Conservation (phyloP, 2,888 invertebrate species). For the Alloplasta piceator region DNA sequence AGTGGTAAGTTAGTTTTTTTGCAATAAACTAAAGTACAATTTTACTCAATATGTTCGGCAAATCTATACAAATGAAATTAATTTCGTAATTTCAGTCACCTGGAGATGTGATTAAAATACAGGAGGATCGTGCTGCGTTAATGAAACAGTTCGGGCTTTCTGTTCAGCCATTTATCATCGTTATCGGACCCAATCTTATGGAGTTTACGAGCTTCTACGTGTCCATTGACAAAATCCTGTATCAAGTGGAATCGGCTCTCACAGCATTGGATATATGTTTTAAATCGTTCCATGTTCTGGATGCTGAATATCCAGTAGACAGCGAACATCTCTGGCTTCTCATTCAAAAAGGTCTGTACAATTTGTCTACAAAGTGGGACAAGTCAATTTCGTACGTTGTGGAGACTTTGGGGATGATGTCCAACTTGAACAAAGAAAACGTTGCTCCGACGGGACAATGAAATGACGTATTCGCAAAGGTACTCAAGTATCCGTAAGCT, state of each 20-base stretch:
- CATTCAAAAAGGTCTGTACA: slow-evolving; percentile 56
- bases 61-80: too few relatives aligned
- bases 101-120: slow-evolving; percentile 27
- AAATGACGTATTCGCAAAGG: not conserved
- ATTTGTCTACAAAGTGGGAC: slow-evolving; percentile 54
- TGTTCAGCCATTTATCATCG: slow-evolving; percentile 44
- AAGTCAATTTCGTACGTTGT: slow-evolving; percentile 47
- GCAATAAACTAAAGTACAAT: slow-evolving; percentile 19
- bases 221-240: slow-evolving; percentile 35
- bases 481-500: not conserved
- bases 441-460: not conserved
- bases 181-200: slow-evolving; percentile 13
- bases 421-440: slow-evolving; percentile 1
- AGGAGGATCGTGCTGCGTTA: not conserved
- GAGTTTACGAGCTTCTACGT: slow-evolving; percentile 23
- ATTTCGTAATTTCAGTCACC: slow-evolving; percentile 1
- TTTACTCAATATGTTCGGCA: slow-evolving; percentile 23
- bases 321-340: slow-evolving; percentile 58
- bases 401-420: slow-evolving; percentile 30
- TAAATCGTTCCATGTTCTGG: slow-evolving; percentile 51
- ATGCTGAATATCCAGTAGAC: slow-evolving; percentile 53
- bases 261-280: slow-evolving; percentile 55
- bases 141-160: slow-evolving; percentile 10
- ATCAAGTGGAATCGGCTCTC: slow-evolving; percentile 41
- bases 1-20: too few relatives aligned